Conservation (phyloP, 2,113 vertebrate species). For the Cottus gobio region DNA sequence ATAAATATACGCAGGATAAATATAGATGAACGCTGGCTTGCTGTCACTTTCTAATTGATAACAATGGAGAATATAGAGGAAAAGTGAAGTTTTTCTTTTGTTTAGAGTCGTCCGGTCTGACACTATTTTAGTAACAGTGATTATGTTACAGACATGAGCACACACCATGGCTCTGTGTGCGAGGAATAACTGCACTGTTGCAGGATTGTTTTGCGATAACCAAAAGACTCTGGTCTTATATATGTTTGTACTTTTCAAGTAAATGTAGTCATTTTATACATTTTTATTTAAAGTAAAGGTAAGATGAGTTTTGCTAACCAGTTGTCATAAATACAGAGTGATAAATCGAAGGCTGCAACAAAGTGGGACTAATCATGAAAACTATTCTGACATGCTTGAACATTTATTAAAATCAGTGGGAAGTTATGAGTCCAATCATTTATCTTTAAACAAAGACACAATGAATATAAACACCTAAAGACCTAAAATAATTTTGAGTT, state of each 20-base stretch:
- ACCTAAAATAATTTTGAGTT: not conserved
- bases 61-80: constrained; percentile 39
- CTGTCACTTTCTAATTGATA: constrained; percentile 41
- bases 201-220: not conserved
- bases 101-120: constrained; percentile 9
- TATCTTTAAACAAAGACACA: not conserved
- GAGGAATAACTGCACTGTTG: not conserved
- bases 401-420: not conserved
- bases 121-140: constrained; percentile 55
- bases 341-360: not conserved
- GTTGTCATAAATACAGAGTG: not conserved
- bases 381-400: no score
- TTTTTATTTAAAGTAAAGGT: not conserved
- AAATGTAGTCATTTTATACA: not conserved
- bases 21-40: constrained; percentile 43
- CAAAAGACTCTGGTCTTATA: not conserved
- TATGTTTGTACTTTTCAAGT: not conserved
- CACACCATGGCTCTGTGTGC: constrained; percentile 31
- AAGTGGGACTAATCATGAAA: not conserved
- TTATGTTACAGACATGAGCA: constrained; percentile 1
- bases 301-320: not conserved
- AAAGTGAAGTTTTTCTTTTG: constrained; percentile 44
- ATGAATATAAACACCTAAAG: not conserved
- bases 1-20: constrained; percentile 65
- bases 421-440: not conserved